Base-by-base conservation (phyloP, 1,140 invertebrate species). In the Bemisia tabaci region DNA sequence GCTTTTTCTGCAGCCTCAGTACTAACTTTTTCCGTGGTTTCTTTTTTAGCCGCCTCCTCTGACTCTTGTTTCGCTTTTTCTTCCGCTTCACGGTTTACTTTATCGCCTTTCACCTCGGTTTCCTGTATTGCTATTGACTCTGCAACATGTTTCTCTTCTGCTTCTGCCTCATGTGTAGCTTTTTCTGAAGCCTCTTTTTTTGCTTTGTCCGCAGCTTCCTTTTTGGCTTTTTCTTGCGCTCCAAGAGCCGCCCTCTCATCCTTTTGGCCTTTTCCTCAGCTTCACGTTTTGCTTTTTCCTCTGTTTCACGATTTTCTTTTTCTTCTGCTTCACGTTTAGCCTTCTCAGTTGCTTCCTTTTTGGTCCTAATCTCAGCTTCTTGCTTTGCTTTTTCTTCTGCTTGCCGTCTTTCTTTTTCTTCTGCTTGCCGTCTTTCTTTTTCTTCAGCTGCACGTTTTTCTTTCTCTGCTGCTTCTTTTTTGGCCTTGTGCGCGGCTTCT, bases 351-450 rank as follows among this genome's bases (percentile, higher is more conserved):
- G 63, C 22, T 60, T 63, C 21, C 25, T 12, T 64, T 66, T 65
- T 60, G 26, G 64, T 68, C 65, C 70, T 58, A 48, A 65, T 65
- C 60, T 68, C 61, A 0, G 63, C 60, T 62, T 67, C 66, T 58
- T 68, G 48, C 67, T 64, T 60, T 65, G 68, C 61, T 64, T 68
- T 60, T 67, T 72, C 68, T 68, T 72, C 65, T 58, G 69, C 62
- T 64, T 68, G 63, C 59, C 68, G 63, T 69, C 59, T 67, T 73
- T 66, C n/a, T 68, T 64, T 65, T 66, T 67, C 65, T 69, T 26
- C 64, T 70, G 70, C 62, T 68, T 65, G 26, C 27, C 62, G 62
- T 69, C 65, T 25, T 66, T 70, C 64, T 68, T 71, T 68, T 27
- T 27, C 65, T 67, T 66, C 26, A 26, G 23, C 67, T 60, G n/a